Evolutionary conservation across 2,888 invertebrate species (phyloP).

Genomic region (Amiota mariae): DNA sequence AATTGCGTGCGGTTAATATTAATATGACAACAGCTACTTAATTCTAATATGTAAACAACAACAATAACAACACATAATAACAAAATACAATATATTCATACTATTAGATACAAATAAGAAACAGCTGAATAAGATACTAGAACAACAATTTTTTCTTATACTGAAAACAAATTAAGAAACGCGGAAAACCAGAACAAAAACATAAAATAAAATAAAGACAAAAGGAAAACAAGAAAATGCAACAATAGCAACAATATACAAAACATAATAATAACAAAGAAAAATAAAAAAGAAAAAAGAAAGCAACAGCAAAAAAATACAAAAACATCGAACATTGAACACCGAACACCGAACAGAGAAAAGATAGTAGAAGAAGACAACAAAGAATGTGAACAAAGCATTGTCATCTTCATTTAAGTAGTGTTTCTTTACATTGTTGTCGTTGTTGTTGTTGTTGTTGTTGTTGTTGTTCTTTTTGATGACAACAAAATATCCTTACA

Average conservation of each 20-base stretch:
- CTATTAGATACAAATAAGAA: constrained; percentile 1
- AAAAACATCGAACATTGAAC: neutral
- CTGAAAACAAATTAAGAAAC: neutral
- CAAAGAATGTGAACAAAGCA: too few relatives aligned
- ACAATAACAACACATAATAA: neutral
- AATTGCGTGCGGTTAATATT: constrained; percentile 6
- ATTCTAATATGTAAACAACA: neutral
- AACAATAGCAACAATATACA: neutral
- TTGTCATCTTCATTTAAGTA: neutral
- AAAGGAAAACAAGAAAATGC: neutral
- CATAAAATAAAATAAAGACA: neutral
- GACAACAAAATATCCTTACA: too few relatives aligned
- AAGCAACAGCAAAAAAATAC: constrained; percentile 4
- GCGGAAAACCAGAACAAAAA: constrained; percentile 25
- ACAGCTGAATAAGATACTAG: neutral
- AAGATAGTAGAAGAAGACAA: neutral
- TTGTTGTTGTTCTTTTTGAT: too few relatives aligned
- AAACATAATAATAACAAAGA: neutral
- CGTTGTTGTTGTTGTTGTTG: too few relatives aligned
- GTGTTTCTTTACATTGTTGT: constrained; percentile 1
- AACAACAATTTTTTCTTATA: neutral
- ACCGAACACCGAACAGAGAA: constrained; percentile 14
- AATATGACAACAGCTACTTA: constrained; percentile 6
- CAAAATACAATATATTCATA: neutral
- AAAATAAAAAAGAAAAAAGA: neutral